Evolutionary conservation across 2,113 vertebrate genomes (phyloP).

Genomic region (Nicator chloris): DNA sequence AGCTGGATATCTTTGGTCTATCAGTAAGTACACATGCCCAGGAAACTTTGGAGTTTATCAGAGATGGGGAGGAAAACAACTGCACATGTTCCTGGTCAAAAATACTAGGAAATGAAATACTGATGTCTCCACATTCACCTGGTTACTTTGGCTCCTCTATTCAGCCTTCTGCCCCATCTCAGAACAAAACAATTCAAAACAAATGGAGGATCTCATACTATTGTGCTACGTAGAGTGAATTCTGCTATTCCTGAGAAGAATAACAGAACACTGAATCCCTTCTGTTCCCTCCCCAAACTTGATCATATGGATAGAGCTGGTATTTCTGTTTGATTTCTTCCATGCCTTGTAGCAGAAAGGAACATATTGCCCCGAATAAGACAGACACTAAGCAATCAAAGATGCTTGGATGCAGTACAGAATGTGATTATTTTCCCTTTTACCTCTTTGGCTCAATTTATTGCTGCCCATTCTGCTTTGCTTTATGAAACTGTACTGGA

Average conservation of each 20-base stretch:
- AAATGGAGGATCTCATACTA: not conserved
- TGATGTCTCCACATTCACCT: not conserved
- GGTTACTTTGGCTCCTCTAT: not conserved
- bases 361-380: not conserved
- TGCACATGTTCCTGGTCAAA: not conserved
- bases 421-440: slow-evolving; percentile 3
- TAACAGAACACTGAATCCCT: not conserved
- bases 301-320: not conserved
- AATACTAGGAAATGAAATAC: not conserved
- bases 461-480: not conserved
- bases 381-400: slow-evolving; percentile 26
- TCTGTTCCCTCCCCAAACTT: not conserved
- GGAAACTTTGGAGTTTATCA: not conserved
- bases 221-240: not conserved
- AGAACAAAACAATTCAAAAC: not conserved
- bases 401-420: not conserved
- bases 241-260: not conserved
- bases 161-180: not conserved
- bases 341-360: not conserved
- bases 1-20: not conserved
- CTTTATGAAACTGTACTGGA: not conserved
- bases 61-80: not conserved
- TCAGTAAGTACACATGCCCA: not conserved
- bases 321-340: slow-evolving; percentile 27
- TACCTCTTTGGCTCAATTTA: not conserved